Conservation (phyloP, 2,888 invertebrate genomes). For the Homarus gammarus region DNA sequence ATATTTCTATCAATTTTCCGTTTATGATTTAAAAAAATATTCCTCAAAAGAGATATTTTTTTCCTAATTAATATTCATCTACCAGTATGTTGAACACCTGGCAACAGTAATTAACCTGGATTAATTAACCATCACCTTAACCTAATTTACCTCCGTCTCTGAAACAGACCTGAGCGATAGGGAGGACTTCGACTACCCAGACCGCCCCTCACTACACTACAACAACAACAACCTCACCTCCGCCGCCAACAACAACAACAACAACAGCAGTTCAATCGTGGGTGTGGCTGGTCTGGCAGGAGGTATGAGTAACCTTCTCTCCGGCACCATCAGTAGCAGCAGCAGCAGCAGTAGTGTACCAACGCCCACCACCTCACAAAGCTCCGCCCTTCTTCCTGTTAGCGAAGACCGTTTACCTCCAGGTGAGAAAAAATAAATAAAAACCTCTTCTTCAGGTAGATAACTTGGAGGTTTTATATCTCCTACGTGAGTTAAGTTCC, state of each 20-base stretch:
- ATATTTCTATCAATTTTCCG: no score
- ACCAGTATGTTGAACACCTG: no score
- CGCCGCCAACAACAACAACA: constrained; percentile 62
- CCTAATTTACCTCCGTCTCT: no score
- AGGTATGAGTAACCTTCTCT: constrained; percentile 43
- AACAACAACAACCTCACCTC: constrained; percentile 64
- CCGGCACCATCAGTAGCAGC: constrained; percentile 63
- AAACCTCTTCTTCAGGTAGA: no score
- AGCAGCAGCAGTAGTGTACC: constrained; percentile 60
- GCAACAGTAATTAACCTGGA: no score
- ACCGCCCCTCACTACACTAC: constrained; percentile 69
- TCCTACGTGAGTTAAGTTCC: no score
- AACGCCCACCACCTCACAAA: constrained; percentile 56
- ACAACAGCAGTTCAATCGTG: constrained; percentile 1
- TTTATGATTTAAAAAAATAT: no score
- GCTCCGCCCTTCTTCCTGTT: constrained; percentile 53
- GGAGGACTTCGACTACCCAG: constrained; percentile 70
- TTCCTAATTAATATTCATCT: no score
- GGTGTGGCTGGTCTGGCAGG: constrained; percentile 16
- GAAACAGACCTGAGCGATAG: constrained; percentile 69
- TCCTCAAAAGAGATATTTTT: no score
- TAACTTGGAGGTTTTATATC: no score
- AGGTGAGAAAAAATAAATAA: no score
- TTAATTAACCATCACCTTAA: no score
- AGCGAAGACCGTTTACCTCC: constrained; percentile 67